A percentile compares a stretch with the other conserved stretches of the same genome.
These are phyloP conservation scores for Rotaria magnacalcarata DNA, from an alignment of 2,888 invertebrate genomes.

Conservation along the genomic window DNA sequence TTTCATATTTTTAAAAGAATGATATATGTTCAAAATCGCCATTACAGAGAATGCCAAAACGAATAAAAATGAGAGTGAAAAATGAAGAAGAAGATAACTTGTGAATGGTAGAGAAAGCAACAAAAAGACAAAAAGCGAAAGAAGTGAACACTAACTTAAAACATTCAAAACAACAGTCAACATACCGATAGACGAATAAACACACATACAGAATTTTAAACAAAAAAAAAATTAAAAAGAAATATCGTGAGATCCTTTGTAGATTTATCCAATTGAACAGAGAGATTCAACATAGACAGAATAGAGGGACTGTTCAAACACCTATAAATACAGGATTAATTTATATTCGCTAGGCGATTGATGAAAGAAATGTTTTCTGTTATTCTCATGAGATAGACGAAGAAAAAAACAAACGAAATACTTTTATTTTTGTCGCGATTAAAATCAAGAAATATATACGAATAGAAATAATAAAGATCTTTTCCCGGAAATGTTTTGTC, in stretches of 20 bases:
- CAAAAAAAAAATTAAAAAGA: neutral
- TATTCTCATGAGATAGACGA: neutral
- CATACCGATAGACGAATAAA: neutral
- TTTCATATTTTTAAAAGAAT: neutral
- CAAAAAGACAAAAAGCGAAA: no score
- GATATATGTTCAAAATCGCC: neutral
- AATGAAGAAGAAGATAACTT: neutral
- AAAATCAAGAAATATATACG: neutral
- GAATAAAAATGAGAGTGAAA: neutral
- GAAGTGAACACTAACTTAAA: neutral
- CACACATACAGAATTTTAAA: neutral
- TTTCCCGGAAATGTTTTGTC: neutral
- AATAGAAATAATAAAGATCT: neutral
- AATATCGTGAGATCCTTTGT: neutral
- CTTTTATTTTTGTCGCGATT: conserved; percentile 1
- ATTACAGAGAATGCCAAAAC: neutral
- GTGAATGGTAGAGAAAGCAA: neutral
- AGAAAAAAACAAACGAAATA: neutral
- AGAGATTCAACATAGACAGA: neutral
- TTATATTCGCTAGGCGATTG: conserved; percentile 15
- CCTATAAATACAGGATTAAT: neutral
- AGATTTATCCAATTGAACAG: neutral
- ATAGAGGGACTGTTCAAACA: neutral
- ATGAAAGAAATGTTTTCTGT: neutral
- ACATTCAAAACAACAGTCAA: neutral